Conservation (phyloP, 2,888 invertebrate genomes). For the Aphodius sticticus region DNA sequence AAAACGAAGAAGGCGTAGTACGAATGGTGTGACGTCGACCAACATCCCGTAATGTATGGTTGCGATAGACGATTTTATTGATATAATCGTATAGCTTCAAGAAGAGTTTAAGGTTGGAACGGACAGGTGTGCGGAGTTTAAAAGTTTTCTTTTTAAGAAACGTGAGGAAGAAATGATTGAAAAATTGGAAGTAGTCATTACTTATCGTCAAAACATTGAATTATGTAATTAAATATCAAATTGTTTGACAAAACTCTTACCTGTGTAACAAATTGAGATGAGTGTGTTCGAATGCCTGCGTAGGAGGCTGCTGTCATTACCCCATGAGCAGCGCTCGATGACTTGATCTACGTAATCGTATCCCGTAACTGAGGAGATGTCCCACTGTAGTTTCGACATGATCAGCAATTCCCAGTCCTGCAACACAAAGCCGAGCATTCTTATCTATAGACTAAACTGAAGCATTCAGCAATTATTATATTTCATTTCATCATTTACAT, state of each 20-base stretch:
- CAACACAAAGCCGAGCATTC: conserved; percentile 43
- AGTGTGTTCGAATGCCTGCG: conserved; percentile 79
- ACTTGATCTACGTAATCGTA: conserved; percentile 86
- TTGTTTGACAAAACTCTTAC: conserved; percentile 61
- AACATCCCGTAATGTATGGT: background rate
- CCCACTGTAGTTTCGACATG: conserved; percentile 80
- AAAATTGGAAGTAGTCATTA: no score
- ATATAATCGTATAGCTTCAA: no score
- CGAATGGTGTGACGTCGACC: background rate
- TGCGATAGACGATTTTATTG: no score
- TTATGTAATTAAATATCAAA: no score
- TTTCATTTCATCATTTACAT: background rate
- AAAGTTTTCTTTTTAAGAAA: no score
- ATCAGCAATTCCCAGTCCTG: conserved; percentile 85
- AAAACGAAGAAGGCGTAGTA: background rate
- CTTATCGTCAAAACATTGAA: no score
- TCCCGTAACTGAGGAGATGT: conserved; percentile 79
- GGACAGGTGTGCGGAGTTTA: background rate
- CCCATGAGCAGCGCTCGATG: conserved; percentile 71
- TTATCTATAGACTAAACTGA: background rate
- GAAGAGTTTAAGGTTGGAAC: background rate
- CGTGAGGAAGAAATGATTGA: no score
- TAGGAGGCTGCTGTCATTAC: conserved; percentile 67
- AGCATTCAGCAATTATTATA: background rate
- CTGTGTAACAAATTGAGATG: conserved; percentile 80